Conservation (phyloP, 2,888 invertebrate genomes). For the Hoplodrina blanda region DNA sequence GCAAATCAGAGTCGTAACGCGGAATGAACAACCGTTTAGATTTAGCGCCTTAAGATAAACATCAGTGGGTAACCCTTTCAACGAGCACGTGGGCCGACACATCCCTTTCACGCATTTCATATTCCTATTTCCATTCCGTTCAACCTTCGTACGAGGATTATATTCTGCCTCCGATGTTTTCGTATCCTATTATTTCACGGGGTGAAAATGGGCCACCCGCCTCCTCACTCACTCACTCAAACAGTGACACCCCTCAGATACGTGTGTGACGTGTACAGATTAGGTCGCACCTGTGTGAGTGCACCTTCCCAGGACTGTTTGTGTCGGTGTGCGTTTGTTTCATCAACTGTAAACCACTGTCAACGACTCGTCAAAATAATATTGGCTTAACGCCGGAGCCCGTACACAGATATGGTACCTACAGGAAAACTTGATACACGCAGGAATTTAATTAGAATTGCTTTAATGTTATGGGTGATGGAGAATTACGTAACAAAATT, state of each 20-base stretch:
- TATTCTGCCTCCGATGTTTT: slow-evolving; percentile 90
- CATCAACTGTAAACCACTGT: slow-evolving; percentile 90
- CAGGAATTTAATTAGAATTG: slow-evolving; percentile 82
- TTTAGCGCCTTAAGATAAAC: slow-evolving; percentile 84
- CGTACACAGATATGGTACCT: slow-evolving; percentile 80
- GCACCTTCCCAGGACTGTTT: slow-evolving; percentile 68
- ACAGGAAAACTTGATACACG: slow-evolving; percentile 83
- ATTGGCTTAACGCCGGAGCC: slow-evolving; percentile 86
- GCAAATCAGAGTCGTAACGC: slow-evolving; percentile 65
- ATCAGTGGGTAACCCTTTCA: slow-evolving; percentile 85
- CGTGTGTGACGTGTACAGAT: slow-evolving; percentile 74
- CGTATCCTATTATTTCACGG: slow-evolving; percentile 91
- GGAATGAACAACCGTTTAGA: slow-evolving; percentile 83
- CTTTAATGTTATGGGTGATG: slow-evolving; percentile 69
- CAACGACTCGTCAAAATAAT: slow-evolving; percentile 90
- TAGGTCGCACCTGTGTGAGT: slow-evolving; percentile 72
- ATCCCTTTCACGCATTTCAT: slow-evolving; percentile 89
- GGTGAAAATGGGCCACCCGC: slow-evolving; percentile 90
- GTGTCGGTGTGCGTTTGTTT: slow-evolving; percentile 81
- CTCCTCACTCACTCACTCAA: slow-evolving; percentile 83
- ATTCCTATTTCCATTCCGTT: slow-evolving; percentile 89
- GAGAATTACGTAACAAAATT: slow-evolving; percentile 63
- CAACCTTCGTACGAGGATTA: slow-evolving; percentile 90
- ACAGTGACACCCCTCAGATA: slow-evolving; percentile 74
- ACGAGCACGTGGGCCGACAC: slow-evolving; percentile 80